phyloP scores from a whole-genome alignment of 1,140 invertebrate species.

The Aphidius ervi region DNA sequence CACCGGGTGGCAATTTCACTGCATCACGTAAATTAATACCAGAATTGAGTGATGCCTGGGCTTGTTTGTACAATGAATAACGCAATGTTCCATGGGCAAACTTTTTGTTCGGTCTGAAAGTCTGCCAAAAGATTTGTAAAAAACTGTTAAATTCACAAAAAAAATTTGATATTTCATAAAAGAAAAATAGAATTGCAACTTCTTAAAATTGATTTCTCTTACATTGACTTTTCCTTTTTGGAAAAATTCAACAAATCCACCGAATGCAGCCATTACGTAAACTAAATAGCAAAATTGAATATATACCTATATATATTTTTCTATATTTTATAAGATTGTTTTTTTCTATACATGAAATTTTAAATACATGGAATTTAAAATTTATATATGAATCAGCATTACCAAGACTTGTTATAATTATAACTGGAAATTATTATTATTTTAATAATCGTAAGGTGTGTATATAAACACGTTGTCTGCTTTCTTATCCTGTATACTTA shows the following conservation, averaged over 20 bases:
- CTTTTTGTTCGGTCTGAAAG: slow-evolving; percentile 85
- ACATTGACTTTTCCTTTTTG: slow-evolving; percentile 71
- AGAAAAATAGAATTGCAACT: not conserved
- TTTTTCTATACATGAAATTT: too few species aligned
- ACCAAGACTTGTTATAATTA: too few species aligned
- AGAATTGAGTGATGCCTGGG: slow-evolving; percentile 89
- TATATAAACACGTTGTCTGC: too few species aligned
- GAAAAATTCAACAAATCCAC: slow-evolving; percentile 75
- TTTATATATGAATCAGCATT: too few species aligned
- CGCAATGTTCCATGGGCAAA: slow-evolving; percentile 87
- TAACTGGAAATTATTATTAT: too few species aligned
- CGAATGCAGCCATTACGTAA: slow-evolving; percentile 51
- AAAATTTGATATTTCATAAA: not conserved
- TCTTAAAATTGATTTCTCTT: slow-evolving; percentile 11
- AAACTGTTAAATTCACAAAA: not conserved
- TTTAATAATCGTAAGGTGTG: too few species aligned
- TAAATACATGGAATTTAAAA: too few species aligned
- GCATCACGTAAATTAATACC: slow-evolving; percentile 85
- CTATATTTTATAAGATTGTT: too few species aligned
- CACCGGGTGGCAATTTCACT: slow-evolving; percentile 80
- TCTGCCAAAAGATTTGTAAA: slow-evolving; percentile 56
- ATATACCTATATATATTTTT: too few species aligned
- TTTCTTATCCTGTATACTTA: too few species aligned
- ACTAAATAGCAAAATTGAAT: too few species aligned
- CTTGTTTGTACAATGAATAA: slow-evolving; percentile 90